Evolutionary conservation across 2,888 invertebrate species (phyloP), one percentile per base, ranked within the genome.

Genomic region (Leucania comma): DNA sequence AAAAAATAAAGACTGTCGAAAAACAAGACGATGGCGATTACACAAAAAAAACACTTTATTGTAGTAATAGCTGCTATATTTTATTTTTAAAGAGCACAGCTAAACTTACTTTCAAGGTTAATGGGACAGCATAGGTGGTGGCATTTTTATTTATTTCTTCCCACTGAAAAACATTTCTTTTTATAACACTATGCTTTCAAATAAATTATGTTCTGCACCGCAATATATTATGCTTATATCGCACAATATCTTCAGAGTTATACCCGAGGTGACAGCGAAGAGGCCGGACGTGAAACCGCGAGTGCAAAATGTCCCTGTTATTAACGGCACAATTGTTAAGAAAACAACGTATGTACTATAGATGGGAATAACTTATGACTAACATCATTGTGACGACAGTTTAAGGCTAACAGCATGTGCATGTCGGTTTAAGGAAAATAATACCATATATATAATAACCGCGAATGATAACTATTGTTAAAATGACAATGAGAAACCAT

Each of bases 201-300:
- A 56, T 56, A 67, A 50, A 71, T 73, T 65, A 51, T 66, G 35
- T 67, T 67, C 42, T 26, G 72, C 84, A 84, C 74, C 46, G 80
- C 86, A 62, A 67, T 75, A 64, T 78, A 68, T 78, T 84, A 66
- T 69, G 84, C 80, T 84, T 86, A 76, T 59, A 86, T 75, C 80
- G 90, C 92, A 93, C 92, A 87, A 87, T 85, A 90, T 89, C 93
- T 92, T 75, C 92, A 95, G 95, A 93, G 84, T 83, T 81, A 87
- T 89, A 81, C 90, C 92, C 32, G 95, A 94, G 89, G 86, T 85
- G 84, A 85, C 91, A 69, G 72, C 87, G 89, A 94, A 90, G 91
- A 93, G 88, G 84, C 80, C 88, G 42, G 87, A 85, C 70, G 85
- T 85, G 83, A 92, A 90, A 86, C 82, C 88, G 54, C 88, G 89